phyloP scores from a whole-genome alignment of 2,113 vertebrate genomes.

The Archilochus colubris region DNA sequence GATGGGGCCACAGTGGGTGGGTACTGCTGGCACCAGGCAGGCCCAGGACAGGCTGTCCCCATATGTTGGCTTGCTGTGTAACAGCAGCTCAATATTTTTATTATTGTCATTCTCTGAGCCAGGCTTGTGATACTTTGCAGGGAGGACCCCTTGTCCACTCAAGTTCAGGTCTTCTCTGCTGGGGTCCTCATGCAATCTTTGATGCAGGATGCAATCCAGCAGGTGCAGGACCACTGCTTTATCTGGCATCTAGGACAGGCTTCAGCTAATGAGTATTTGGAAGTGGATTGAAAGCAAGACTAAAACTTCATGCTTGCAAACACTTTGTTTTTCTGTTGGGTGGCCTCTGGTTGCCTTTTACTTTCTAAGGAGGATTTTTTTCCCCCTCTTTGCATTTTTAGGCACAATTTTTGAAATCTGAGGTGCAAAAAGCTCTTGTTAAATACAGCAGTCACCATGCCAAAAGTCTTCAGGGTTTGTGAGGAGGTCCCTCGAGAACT shows the following conservation, averaged over 20 bases:
- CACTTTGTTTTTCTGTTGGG: not conserved
- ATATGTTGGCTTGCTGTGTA: not conserved
- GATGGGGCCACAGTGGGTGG: not conserved
- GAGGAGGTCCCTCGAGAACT: not conserved
- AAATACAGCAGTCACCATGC: fast-evolving
- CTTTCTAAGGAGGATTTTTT: not conserved
- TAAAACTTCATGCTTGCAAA: not conserved
- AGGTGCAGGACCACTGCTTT: not conserved
- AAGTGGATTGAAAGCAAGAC: not conserved
- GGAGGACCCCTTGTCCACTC: not conserved
- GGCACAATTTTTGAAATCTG: not conserved
- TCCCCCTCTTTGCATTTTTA: not conserved
- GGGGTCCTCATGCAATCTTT: not conserved
- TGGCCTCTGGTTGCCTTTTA: not conserved
- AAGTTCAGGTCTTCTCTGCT: not conserved
- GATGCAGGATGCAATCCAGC: not conserved
- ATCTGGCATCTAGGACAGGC: not conserved
- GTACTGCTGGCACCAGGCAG: not conserved
- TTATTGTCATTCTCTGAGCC: not conserved
- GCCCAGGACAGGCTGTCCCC: constrained; percentile 21
- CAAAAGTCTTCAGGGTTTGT: not conserved
- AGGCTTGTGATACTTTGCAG: not conserved
- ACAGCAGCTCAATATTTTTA: not conserved
- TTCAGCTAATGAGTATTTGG: not conserved
- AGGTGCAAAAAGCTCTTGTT: not conserved